phyloP scores from a whole-genome alignment of 2,113 vertebrate species.

The Microcebus murinus region DNA sequence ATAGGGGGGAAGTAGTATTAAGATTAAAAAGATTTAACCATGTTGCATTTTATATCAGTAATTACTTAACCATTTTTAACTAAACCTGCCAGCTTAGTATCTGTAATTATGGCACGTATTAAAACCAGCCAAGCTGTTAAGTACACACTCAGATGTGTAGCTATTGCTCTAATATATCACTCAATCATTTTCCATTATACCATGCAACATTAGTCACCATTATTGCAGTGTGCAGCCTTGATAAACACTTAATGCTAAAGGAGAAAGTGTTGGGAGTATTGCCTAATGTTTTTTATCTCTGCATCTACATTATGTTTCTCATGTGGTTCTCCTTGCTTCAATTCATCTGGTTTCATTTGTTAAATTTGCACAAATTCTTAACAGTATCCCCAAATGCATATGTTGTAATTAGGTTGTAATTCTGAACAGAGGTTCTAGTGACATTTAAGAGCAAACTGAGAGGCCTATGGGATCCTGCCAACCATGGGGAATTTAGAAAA shows the following conservation, averaged over 20 bases:
- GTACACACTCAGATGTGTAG: slow-evolving; percentile 49
- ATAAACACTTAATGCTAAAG: slow-evolving; percentile 64
- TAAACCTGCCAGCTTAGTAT: slow-evolving; percentile 51
- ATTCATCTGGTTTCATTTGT: slow-evolving; percentile 49
- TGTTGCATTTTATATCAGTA: slow-evolving; percentile 39
- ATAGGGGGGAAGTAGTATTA: not conserved
- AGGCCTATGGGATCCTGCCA: not conserved
- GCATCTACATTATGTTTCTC: slow-evolving; percentile 4
- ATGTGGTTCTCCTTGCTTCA: slow-evolving; percentile 16
- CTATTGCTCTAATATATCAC: slow-evolving; percentile 25
- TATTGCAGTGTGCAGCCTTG: slow-evolving; percentile 43
- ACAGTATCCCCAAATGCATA: slow-evolving; percentile 47
- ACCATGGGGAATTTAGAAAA: not conserved
- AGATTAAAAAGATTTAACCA: slow-evolving; percentile 35
- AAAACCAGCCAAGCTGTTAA: slow-evolving; percentile 62
- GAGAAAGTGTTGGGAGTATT: slow-evolving; percentile 59
- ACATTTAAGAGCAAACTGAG: slow-evolving; percentile 65
- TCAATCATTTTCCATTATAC: slow-evolving; percentile 62
- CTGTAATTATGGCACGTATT: slow-evolving; percentile 60
- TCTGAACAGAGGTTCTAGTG: slow-evolving; percentile 52
- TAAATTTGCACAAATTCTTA: slow-evolving; percentile 62
- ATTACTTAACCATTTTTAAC: slow-evolving; percentile 63
- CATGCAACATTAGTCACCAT: slow-evolving; percentile 60
- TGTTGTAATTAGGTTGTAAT: slow-evolving; percentile 71
- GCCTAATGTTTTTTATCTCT: slow-evolving; percentile 32